Percentiles rank a stretch among this genome's conserved stretches.
Conservation (phyloP, 2,797 vertebrate species). For the Sebastes nivosus region DNA sequence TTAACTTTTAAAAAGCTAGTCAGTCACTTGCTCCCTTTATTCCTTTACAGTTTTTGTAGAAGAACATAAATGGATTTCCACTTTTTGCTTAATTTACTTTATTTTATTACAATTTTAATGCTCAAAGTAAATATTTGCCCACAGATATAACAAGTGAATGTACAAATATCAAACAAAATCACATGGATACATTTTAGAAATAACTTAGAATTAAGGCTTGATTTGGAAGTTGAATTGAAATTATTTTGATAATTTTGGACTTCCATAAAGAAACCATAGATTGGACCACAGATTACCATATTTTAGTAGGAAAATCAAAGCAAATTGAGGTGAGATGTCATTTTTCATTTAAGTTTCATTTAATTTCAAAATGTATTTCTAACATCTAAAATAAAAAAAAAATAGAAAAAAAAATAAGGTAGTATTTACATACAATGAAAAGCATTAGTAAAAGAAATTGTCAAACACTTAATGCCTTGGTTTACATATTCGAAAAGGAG, state of each 20-base stretch:
- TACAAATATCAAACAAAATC: neutral
- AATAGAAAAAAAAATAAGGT: too few relatives aligned
- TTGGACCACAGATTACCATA: neutral
- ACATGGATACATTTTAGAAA: neutral
- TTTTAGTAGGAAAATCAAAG: neutral
- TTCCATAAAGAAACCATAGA: neutral
- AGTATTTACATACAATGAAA: too few relatives aligned
- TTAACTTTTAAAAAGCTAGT: slow-evolving; percentile 61
- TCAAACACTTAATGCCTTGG: too few relatives aligned
- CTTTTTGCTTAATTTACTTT: neutral
- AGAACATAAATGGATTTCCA: neutral
- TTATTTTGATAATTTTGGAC: neutral
- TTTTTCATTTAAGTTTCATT: too few relatives aligned
- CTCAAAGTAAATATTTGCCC: neutral
- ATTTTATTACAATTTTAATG: fast-evolving
- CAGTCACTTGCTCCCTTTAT: too few relatives aligned
- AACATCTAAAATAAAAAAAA: too few relatives aligned
- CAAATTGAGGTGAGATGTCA: neutral
- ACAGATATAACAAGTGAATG: too few relatives aligned
- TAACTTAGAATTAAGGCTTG: neutral
- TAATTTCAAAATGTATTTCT: too few relatives aligned
- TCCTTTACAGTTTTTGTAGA: neutral
- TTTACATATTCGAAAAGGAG: too few relatives aligned
- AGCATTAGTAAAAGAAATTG: too few relatives aligned
- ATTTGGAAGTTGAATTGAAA: neutral